Conservation (phyloP, 2,113 vertebrate genomes). For the Semicossyphus pulcher region DNA sequence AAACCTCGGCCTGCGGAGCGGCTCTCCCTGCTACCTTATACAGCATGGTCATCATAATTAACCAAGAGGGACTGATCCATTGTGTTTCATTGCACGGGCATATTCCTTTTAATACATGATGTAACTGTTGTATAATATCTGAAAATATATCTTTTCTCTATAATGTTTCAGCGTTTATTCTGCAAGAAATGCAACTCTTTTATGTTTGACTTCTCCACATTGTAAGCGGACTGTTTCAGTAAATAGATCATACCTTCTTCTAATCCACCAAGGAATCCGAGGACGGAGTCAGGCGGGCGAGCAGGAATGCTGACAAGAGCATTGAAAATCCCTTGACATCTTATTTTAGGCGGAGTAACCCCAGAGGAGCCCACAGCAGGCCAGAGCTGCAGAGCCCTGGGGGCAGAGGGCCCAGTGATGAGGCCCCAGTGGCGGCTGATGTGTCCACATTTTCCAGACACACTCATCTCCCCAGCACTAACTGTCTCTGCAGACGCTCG, state of each 20-base stretch:
- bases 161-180: conserved; percentile 41
- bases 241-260: conserved; percentile 66
- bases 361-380: conserved; percentile 52
- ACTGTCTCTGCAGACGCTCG: conserved; percentile 79
- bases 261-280: conserved; percentile 63
- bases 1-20: conserved; percentile 2
- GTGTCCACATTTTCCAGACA: conserved; percentile 70
- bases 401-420: conserved; percentile 63
- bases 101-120: background rate
- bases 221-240: conserved; percentile 44
- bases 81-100: conserved; percentile 18
- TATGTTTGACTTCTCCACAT: conserved; percentile 34
- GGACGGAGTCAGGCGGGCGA: conserved; percentile 52
- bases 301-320: conserved; percentile 70
- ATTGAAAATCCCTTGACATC: conserved; percentile 68
- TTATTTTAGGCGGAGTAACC: conserved; percentile 78
- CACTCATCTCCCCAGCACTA: conserved; percentile 71
- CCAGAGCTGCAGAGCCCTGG: conserved; percentile 55
- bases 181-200: background rate
- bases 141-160: background rate
- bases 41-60: conserved; percentile 30
- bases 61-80: conserved; percentile 22
- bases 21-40: conserved; percentile 11
- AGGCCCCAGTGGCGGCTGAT: conserved; percentile 75
- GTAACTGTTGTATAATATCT: background rate